Evolutionary conservation across 2,113 vertebrate genomes (phyloP).

Genomic region (Microtus richardsoni): DNA sequence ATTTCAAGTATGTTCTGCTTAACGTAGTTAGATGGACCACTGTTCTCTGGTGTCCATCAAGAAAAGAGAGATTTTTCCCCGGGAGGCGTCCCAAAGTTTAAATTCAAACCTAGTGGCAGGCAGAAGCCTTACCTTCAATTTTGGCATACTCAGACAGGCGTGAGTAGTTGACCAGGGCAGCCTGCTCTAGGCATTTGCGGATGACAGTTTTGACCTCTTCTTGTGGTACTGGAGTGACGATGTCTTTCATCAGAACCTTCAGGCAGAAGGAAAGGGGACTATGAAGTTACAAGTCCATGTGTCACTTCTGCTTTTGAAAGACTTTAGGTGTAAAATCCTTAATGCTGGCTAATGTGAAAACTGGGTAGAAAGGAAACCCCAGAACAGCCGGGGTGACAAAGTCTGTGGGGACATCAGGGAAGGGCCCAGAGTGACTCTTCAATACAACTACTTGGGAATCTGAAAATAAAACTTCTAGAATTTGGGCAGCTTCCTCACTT

Average conservation of each 20-base stretch:
- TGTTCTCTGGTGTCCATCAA: constrained; percentile 79
- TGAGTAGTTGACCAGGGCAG: constrained; percentile 98
- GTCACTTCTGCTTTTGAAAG: not conserved
- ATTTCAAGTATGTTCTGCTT: constrained; percentile 66
- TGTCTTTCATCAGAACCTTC: constrained; percentile 99
- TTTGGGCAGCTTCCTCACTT: constrained; percentile 17
- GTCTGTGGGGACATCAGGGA: not conserved
- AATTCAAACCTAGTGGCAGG: constrained; percentile 75
- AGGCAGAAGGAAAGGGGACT: constrained; percentile 74
- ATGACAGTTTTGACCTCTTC: constrained; percentile 98
- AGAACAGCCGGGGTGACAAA: constrained; percentile 16
- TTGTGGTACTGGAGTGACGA: constrained; percentile 96
- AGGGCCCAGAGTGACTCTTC: not conserved
- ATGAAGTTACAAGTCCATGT: not conserved
- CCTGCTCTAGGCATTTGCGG: constrained; percentile 98
- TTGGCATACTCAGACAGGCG: constrained; percentile 99
- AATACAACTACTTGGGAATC: constrained; percentile 2
- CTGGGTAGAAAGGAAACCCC: not conserved
- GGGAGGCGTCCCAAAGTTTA: constrained; percentile 77
- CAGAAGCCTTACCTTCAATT: constrained; percentile 95
- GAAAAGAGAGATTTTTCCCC: constrained; percentile 70
- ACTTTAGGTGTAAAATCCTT: constrained; percentile 18
- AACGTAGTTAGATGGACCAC: constrained; percentile 53
- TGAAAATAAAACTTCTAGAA: constrained; percentile 7
- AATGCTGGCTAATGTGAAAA: not conserved